A percentile compares a stretch with the other conserved stretches of the same genome.
Evolutionary conservation across 2,113 vertebrate genomes (phyloP).

Genomic region (Tinamus guttatus): DNA sequence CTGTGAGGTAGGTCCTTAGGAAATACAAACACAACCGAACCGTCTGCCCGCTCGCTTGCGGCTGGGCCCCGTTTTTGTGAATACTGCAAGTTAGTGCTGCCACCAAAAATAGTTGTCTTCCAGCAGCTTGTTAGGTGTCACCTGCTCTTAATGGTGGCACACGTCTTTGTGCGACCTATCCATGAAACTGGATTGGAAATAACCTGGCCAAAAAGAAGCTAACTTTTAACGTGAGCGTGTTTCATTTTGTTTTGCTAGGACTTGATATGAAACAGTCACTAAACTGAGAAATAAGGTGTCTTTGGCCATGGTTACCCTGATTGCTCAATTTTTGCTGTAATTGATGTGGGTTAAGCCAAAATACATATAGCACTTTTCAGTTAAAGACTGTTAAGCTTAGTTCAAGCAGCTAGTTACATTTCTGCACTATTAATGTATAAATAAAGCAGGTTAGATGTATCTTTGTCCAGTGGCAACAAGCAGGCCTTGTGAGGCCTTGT

Average conservation of each 20-base stretch:
- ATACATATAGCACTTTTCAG: not conserved
- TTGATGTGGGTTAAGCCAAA: not conserved
- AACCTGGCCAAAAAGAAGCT: not conserved
- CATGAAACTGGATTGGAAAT: not conserved
- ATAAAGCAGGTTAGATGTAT: not conserved
- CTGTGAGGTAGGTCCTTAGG: rapidly evolving
- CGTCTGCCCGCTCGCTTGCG: not conserved
- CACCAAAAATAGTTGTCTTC: rapidly evolving
- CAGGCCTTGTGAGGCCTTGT: not conserved
- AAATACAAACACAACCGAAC: rapidly evolving
- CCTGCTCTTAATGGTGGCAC: not conserved
- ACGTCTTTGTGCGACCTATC: conserved; percentile 5
- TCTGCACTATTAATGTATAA: not conserved
- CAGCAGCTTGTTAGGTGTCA: conserved; percentile 21
- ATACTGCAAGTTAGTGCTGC: rapidly evolving
- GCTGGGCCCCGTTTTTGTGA: rapidly evolving
- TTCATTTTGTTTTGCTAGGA: conserved; percentile 14
- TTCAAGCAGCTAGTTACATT: not conserved
- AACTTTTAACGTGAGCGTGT: not conserved
- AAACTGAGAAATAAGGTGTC: not conserved
- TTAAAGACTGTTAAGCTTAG: not conserved
- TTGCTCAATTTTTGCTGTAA: not conserved
- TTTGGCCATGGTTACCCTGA: not conserved
- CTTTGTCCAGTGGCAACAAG: not conserved
- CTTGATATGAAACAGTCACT: not conserved